Evolutionary conservation across 2,113 vertebrate species (phyloP).

Genomic region (Hypanus sabinus): DNA sequence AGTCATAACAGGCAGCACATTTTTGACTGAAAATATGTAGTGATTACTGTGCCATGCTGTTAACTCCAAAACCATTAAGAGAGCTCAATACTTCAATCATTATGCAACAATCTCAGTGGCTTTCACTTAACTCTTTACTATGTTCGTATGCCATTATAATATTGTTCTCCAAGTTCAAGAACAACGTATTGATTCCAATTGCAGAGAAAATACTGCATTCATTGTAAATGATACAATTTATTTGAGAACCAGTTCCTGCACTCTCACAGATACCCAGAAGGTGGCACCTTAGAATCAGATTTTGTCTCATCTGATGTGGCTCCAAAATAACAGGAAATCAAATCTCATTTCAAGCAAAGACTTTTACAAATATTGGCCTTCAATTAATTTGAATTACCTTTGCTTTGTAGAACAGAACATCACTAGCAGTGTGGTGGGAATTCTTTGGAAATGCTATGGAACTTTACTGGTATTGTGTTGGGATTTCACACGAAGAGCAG

Average conservation of each 20-base stretch:
- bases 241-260: not conserved
- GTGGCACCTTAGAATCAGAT: slow-evolving; percentile 25
- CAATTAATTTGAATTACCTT: not conserved
- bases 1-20: no score
- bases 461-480: not conserved
- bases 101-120: no score
- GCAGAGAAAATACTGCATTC: not conserved
- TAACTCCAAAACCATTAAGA: no score
- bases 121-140: no score
- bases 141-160: no score
- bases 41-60: no score
- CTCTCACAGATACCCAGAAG: not conserved
- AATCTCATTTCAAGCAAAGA: not conserved
- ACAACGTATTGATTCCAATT: no score
- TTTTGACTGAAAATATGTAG: no score
- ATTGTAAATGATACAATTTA: not conserved
- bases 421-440: not conserved
- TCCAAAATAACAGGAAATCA: not conserved
- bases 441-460: not conserved
- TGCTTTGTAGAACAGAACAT: not conserved
- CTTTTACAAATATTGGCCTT: not conserved
- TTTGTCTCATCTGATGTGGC: not conserved
- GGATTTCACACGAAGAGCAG: not conserved
- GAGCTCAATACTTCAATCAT: no score
- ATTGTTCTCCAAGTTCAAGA: not conserved